Evolutionary conservation across 2,113 vertebrate genomes (phyloP), one percentile per base, ranked within the genome.

Genomic region (Phyllopteryx taeniolatus): DNA sequence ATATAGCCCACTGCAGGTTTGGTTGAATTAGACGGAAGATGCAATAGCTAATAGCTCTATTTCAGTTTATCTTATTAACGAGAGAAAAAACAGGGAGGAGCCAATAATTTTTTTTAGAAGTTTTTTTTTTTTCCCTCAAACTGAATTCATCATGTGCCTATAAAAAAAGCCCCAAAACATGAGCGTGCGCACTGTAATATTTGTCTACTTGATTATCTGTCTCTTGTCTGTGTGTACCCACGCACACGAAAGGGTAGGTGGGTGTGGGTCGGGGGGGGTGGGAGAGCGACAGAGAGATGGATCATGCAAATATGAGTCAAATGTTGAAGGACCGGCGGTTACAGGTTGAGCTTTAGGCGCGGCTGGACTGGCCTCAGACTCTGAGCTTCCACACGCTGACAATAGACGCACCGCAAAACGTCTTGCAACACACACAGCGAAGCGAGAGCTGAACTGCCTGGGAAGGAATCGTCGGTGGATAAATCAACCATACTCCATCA

Each of bases 281-380:
- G 13, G 22, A 59, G 57, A 35, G 31, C 35, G 59, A 8, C 13
- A 33, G 31, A 8, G 31, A 66, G 69, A 27, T 72, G 22, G 47
- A 14, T 63, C 67, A 92, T 91, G 92, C 90, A 93, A 92, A 92
- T 90, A 31, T 49, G 67, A 93, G 88, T 90, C 90, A 92, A 92
- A 92, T 86, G 74, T 79, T 85, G 64, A 51, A 75, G 73, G 73
- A 77, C 66, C 42, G 63, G 73, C 75, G 59, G 67, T 10, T 62
- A 43, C 67, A 62, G 68, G 66, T 69, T 31, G 42, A 63, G 71
- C 71, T 60, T 51, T 61, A 90, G 87, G 85, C 76, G 86, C 86
- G 87, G 85, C 82, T 85, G 76, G 46, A 44, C 35, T 6, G 35
- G 35, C 35, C 35, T 39, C 35, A 44, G 67, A 67, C 66, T 73